phyloP scores from a whole-genome alignment of 2,888 invertebrate species.

The Ditula angustiorana region DNA sequence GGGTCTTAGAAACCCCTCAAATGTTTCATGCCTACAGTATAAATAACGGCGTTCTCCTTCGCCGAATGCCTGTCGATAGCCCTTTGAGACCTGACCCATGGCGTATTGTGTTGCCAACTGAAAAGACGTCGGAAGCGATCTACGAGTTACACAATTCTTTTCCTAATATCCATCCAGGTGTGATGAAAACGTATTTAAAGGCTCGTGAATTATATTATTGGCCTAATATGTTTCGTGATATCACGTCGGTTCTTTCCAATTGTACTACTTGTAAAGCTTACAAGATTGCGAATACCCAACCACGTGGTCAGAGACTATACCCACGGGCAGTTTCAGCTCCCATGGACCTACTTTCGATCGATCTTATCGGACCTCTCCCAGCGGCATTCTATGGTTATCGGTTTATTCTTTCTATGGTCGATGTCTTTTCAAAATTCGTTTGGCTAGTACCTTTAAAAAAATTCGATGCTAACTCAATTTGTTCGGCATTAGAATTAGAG shows the following conservation, averaged over 20 bases:
- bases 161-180: neutral
- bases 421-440: too few relatives aligned
- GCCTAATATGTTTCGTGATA: neutral
- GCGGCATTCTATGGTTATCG: neutral
- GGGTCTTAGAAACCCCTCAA: too few relatives aligned
- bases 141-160: neutral
- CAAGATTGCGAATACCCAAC: neutral
- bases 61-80: too few relatives aligned
- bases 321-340: neutral
- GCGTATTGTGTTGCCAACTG: too few relatives aligned
- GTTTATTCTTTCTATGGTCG: neutral
- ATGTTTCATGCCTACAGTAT: too few relatives aligned
- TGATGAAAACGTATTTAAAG: neutral
- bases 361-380: neutral
- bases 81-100: too few relatives aligned
- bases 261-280: neutral
- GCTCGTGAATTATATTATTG: neutral
- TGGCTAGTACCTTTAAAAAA: too few relatives aligned
- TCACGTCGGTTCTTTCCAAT: neutral
- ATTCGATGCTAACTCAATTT: too few relatives aligned
- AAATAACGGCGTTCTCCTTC: too few relatives aligned
- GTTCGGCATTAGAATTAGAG: too few relatives aligned
- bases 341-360: neutral
- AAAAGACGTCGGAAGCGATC: too few relatives aligned
- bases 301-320: neutral